Conservation (phyloP, 1,140 invertebrate genomes). For the Tribolium madens region DNA sequence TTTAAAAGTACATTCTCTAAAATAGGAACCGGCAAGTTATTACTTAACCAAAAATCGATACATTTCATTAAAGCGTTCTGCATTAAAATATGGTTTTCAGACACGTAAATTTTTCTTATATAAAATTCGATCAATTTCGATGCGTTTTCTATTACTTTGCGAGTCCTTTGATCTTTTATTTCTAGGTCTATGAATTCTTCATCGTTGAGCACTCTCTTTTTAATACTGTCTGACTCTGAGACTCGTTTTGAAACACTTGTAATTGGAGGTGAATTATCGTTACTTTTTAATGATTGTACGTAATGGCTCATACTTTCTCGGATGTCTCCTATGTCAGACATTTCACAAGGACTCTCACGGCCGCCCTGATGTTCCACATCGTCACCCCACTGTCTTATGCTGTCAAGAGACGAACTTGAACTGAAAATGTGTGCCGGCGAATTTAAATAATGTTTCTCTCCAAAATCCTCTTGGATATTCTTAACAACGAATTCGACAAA, state of each 20-base stretch:
- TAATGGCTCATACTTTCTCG: slow-evolving; percentile 62
- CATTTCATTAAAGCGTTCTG: slow-evolving; percentile 64
- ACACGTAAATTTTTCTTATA: slow-evolving; percentile 61
- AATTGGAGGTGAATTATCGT: slow-evolving; percentile 58
- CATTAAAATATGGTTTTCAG: slow-evolving; percentile 65
- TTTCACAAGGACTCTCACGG: slow-evolving; percentile 63
- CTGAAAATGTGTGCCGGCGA: slow-evolving; percentile 62
- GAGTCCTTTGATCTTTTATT: slow-evolving; percentile 58
- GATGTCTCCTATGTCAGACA: slow-evolving; percentile 59
- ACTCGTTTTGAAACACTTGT: slow-evolving; percentile 59
- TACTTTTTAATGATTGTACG: slow-evolving; percentile 61
- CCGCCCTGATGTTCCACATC: slow-evolving; percentile 63
- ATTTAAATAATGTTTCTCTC: slow-evolving; percentile 52
- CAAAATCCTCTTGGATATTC: slow-evolving; percentile 57
- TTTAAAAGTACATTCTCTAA: slow-evolving; percentile 66
- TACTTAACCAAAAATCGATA: slow-evolving; percentile 67
- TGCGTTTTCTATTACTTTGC: slow-evolving; percentile 58
- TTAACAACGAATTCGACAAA: slow-evolving; percentile 56
- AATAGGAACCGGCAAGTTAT: slow-evolving; percentile 64
- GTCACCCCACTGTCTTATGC: slow-evolving; percentile 62
- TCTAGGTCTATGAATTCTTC: slow-evolving; percentile 49
- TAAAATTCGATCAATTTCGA: slow-evolving; percentile 62
- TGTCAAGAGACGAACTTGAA: slow-evolving; percentile 63
- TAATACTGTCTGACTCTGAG: slow-evolving; percentile 45
- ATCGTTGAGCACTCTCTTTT: slow-evolving; percentile 50